phyloP scores from a whole-genome alignment of 2,888 invertebrate species.

The Cantharis nigra region DNA sequence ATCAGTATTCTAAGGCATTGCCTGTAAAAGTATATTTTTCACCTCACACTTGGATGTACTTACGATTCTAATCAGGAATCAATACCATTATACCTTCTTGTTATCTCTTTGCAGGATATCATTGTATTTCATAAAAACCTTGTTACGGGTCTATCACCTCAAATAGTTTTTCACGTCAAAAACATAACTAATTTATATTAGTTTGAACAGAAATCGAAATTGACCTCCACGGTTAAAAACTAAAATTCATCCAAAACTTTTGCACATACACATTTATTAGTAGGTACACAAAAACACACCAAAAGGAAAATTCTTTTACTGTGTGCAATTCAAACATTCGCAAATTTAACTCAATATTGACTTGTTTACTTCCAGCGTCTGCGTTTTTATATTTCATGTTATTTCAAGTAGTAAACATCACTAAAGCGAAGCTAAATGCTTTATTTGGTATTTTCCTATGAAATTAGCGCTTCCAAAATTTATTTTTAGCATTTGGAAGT shows the following conservation, averaged over 20 bases:
- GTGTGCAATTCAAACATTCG: not conserved
- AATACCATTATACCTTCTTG: not conserved
- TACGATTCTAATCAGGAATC: not conserved
- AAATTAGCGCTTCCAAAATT: not conserved
- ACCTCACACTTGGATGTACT: not conserved
- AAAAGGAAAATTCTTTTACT: not conserved
- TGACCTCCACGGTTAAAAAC: not conserved
- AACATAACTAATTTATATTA: too few species aligned
- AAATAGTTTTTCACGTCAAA: not conserved
- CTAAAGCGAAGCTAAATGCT: not conserved
- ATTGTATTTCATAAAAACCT: not conserved
- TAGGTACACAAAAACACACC: not conserved
- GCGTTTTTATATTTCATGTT: not conserved
- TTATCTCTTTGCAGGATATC: not conserved
- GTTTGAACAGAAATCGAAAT: too few species aligned
- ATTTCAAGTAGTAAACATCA: not conserved
- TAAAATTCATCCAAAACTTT: not conserved
- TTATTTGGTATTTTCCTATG: not conserved
- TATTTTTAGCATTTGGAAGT: too few species aligned
- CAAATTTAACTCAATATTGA: conserved; percentile 1
- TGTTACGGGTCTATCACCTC: not conserved
- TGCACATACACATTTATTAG: not conserved
- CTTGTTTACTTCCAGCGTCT: not conserved
- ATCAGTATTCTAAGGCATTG: too few species aligned
- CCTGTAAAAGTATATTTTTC: not conserved